Conservation (phyloP, 2,888 invertebrate genomes). For the Heliconius cydno region DNA sequence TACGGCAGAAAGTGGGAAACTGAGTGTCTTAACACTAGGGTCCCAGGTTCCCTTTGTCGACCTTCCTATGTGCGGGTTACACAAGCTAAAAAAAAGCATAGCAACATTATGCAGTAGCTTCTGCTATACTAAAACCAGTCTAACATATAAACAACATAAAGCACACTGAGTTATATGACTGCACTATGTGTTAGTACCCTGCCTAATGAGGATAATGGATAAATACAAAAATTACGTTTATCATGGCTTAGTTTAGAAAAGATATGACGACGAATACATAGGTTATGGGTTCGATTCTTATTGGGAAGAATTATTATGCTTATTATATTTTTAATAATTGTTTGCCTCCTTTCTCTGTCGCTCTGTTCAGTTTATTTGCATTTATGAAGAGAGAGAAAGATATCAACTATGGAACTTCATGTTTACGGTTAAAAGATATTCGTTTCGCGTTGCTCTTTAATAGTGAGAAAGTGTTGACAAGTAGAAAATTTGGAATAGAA, state of each 20-base stretch:
- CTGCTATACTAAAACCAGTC: not conserved
- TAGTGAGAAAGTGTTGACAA: too few relatives aligned
- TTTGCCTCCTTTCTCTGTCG: not conserved
- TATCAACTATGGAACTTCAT: too few relatives aligned
- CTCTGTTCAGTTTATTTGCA: not conserved
- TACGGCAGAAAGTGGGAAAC: not conserved
- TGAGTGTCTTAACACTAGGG: too few relatives aligned
- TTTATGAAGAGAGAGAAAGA: not conserved
- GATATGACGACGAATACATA: not conserved
- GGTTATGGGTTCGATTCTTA: not conserved
- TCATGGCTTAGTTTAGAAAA: not conserved
- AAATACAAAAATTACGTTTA: not conserved
- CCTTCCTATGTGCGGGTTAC: too few relatives aligned
- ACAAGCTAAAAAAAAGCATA: too few relatives aligned
- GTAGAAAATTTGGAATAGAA: too few relatives aligned
- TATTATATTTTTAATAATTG: not conserved
- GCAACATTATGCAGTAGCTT: not conserved
- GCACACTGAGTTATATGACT: constrained; percentile 10
- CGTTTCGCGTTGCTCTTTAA: too few relatives aligned
- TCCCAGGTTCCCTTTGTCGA: too few relatives aligned
- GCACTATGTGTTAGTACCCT: not conserved
- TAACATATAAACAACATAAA: not conserved
- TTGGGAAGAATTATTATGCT: not conserved
- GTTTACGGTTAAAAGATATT: too few relatives aligned
- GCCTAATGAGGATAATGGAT: not conserved